Evolutionary conservation across 1,140 invertebrate species (phyloP).

Genomic region (Metopolophium dirhodum): DNA sequence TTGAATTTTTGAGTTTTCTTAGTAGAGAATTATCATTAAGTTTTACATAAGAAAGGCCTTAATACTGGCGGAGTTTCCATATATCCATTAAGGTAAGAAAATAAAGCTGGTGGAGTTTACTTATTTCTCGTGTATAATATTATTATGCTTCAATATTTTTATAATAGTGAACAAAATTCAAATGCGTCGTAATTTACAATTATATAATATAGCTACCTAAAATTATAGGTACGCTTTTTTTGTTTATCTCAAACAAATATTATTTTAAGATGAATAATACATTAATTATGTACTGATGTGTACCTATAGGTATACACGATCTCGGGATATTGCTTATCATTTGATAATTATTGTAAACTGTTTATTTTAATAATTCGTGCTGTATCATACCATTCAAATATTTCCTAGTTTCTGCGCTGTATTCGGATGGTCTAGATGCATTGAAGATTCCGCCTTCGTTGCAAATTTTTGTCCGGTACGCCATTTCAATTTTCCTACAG

Average conservation of each 20-base stretch:
- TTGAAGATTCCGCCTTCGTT: slow-evolving; percentile 39
- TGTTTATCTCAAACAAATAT: neutral
- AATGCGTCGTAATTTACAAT: too few species aligned
- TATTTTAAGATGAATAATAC: neutral
- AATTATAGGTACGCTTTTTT: neutral
- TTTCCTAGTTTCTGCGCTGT: slow-evolving; percentile 21
- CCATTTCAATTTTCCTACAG: neutral
- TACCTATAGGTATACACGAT: neutral
- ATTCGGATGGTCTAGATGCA: neutral
- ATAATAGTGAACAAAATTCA: neutral
- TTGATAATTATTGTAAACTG: neutral
- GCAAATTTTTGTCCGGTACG: slow-evolving; percentile 37
- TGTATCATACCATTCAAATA: slow-evolving; percentile 36
- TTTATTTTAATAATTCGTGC: neutral
- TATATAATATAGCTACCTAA: too few species aligned
- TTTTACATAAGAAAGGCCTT: too few species aligned
- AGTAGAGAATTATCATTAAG: too few species aligned
- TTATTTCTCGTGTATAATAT: too few species aligned
- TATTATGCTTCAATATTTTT: neutral
- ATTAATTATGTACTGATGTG: neutral
- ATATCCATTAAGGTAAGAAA: too few species aligned
- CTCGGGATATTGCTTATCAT: neutral
- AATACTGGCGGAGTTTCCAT: too few species aligned
- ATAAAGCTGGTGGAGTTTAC: too few species aligned
- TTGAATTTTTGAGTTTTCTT: too few species aligned